phyloP scores from a whole-genome alignment of 1,140 invertebrate genomes.

The Zaprionus ornatus region DNA sequence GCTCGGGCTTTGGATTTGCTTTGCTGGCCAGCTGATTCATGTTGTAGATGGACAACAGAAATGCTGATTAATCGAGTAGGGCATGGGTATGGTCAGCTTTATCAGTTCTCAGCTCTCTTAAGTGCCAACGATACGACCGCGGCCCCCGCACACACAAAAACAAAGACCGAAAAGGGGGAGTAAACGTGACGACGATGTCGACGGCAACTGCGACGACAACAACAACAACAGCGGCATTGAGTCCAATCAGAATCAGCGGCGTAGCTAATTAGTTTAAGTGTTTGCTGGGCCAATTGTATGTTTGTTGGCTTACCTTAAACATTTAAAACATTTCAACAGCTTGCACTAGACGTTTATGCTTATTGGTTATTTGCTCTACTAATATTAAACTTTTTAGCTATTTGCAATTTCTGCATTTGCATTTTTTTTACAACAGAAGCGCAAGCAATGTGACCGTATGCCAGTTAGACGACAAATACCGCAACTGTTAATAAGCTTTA shows the following conservation, averaged over 20 bases:
- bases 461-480: background rate
- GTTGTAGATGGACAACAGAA: constrained; percentile 16
- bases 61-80: constrained; percentile 60
- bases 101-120: constrained; percentile 47
- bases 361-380: constrained; percentile 38
- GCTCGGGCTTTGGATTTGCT: background rate
- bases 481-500: background rate
- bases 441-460: constrained; percentile 34
- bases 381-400: constrained; percentile 32
- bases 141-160: constrained; percentile 32
- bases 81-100: constrained; percentile 39
- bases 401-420: constrained; percentile 49
- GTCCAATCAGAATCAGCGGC: constrained; percentile 28
- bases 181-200: constrained; percentile 64
- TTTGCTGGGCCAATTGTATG: background rate
- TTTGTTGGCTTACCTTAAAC: constrained; percentile 49
- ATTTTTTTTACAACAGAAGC: constrained; percentile 53
- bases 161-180: constrained; percentile 74
- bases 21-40: constrained; percentile 54
- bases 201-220: constrained; percentile 22
- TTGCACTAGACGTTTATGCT: constrained; percentile 26
- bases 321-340: constrained; percentile 57
- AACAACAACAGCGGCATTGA: constrained; percentile 19
- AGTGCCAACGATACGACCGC: constrained; percentile 47
- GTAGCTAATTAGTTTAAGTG: constrained; percentile 47